Evolutionary conservation across 1,140 invertebrate species (phyloP), one percentile per base, ranked within the genome.

Genomic region (Plectrocnemia conspersa): DNA sequence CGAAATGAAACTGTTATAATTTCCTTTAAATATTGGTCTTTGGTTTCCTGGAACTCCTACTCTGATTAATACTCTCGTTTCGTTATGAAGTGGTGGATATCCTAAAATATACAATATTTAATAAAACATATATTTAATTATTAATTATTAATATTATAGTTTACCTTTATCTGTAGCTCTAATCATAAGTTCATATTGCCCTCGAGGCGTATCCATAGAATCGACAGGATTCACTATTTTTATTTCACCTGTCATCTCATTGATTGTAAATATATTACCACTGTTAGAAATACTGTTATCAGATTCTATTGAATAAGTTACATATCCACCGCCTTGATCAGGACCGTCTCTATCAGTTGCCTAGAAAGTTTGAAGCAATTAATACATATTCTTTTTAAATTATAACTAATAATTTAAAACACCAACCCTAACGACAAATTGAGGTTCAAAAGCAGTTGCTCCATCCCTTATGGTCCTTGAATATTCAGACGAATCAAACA

Each of bases 1-100:
- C 2, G 73, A 68, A 46, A 63, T 50, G 13, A 66, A 73, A 45
- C 76, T 76, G 21, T 77, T 82, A 52, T 82, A 85, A 57, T 84
- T 83, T 1, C 83, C 84, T 54, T 82, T 79, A 62, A 89, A 89
- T 1, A 86, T 78, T 0, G 86, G 86, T 27, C 85, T 75, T 58
- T 89, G 86, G 61, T 88, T 88, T 0, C 85, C 85, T 0, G 84
- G 82, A 0, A 88, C 84, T 0, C 86, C 86, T 0, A 89, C 85
- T 11, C 84, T 74, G 3, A 89, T 76, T 2, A 78, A 74, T 0
- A 89, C 73, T 18, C 79, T 75, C 0, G 81, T 79, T 45, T 85
- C 84, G 15, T 85, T 79, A 16, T 76, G 74, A 5, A 87, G 64
- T 0, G 84, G 76, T 16, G 85, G 85, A 24, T 58, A 62, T 23